These are phyloP conservation scores for Sphecodes monilicornis DNA, from an alignment of 2,888 invertebrate genomes.

Conservation along the genomic window DNA sequence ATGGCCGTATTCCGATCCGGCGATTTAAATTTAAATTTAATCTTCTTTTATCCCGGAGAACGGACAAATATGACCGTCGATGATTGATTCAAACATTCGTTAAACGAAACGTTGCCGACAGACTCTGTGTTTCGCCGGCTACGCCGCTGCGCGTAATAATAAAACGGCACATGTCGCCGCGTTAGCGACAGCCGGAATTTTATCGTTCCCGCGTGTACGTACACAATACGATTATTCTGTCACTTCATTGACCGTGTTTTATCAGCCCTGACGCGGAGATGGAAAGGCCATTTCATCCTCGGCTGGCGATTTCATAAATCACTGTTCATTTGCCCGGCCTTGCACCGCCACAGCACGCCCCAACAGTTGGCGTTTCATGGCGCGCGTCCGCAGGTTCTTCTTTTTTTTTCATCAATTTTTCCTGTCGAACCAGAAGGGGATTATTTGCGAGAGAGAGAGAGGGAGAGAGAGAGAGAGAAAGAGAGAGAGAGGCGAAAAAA, in stretches of 20 bases:
- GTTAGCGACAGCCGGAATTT: constrained; percentile 54
- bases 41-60: not conserved
- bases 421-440: not conserved
- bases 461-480: not conserved
- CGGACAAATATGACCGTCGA: constrained; percentile 28
- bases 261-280: constrained; percentile 59
- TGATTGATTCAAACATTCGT: constrained; percentile 42
- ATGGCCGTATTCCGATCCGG: not conserved
- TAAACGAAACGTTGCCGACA: constrained; percentile 13
- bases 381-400: not conserved
- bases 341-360: not conserved
- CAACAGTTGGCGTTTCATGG: constrained; percentile 19
- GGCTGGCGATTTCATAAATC: constrained; percentile 61
- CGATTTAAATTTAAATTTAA: constrained; percentile 12
- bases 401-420: constrained; percentile 11
- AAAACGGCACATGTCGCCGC: constrained; percentile 48
- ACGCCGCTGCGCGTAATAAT: constrained; percentile 28
- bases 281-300: constrained; percentile 62
- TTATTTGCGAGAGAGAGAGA: not conserved
- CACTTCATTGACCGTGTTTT: constrained; percentile 61
- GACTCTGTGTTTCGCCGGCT: not conserved
- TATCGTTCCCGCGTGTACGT: constrained; percentile 47
- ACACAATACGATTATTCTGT: constrained; percentile 62
- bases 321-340: constrained; percentile 38
- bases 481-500: too few relatives aligned